These are phyloP conservation scores for Eumacrocentrus americanus DNA, from an alignment of 2,888 invertebrate genomes.

Conservation along the genomic window DNA sequence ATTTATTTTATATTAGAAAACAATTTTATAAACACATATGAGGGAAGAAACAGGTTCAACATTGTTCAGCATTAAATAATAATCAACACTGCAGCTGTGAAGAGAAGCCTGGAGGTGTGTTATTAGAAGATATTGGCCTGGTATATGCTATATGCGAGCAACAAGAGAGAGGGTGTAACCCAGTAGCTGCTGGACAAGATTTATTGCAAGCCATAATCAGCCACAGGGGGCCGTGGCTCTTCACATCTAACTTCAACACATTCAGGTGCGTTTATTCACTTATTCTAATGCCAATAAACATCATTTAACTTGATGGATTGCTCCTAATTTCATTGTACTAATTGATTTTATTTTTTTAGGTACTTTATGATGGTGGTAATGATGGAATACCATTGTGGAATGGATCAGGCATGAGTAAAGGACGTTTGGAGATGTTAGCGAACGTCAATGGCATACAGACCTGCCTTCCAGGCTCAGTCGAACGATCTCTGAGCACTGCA, in stretches of 20 bases:
- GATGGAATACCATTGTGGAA: too few species aligned
- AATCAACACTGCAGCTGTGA: neutral
- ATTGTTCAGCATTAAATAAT: neutral
- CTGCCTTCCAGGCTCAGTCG: conserved; percentile 18
- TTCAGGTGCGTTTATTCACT: conserved; percentile 4
- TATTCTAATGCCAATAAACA: too few species aligned
- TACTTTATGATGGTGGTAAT: too few species aligned
- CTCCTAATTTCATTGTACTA: too few species aligned
- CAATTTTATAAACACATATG: too few species aligned
- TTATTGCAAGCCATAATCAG: conserved; percentile 17
- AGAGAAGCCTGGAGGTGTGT: conserved; percentile 18
- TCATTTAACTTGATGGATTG: too few species aligned
- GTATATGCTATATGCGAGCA: conserved; percentile 16
- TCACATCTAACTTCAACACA: neutral
- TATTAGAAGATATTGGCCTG: conserved; percentile 26
- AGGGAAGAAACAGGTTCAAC: neutral
- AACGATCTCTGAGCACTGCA: conserved; percentile 28
- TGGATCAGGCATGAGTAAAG: too few species aligned
- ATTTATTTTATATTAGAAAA: too few species aligned
- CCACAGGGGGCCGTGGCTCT: neutral
- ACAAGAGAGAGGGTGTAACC: conserved; percentile 23
- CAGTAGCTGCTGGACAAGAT: conserved; percentile 25
- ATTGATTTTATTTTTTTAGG: too few species aligned
- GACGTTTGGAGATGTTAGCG: too few species aligned
- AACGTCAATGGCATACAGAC: neutral